Evolutionary conservation across 2,888 invertebrate species (phyloP).

Genomic region (Nomada flava): DNA sequence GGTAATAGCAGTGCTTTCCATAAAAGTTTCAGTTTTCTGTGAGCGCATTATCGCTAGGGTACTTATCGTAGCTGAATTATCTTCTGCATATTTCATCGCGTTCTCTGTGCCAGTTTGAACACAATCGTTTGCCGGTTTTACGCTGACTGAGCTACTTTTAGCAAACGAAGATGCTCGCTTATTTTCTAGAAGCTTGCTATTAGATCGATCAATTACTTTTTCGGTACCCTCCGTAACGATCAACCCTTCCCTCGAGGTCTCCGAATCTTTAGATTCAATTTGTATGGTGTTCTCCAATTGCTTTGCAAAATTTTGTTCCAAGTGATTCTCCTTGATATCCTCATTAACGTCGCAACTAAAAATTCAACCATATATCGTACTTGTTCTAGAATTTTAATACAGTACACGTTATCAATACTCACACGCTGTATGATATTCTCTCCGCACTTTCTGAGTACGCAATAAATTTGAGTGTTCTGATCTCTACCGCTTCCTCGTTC

Average conservation of each 20-base stretch:
- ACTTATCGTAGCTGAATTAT: background rate
- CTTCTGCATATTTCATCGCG: background rate
- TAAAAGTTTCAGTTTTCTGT: background rate
- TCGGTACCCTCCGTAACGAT: background rate
- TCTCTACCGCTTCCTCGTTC: background rate
- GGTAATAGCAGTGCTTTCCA: background rate
- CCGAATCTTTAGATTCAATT: background rate
- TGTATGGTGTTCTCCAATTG: background rate
- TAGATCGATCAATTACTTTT: background rate
- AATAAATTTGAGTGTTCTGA: slow-evolving; percentile 16
- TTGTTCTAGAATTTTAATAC: background rate
- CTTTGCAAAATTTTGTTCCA: background rate
- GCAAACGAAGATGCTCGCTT: background rate
- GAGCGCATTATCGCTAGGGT: background rate
- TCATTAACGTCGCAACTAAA: slow-evolving; percentile 15
- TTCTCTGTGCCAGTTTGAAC: background rate
- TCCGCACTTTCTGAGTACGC: background rate
- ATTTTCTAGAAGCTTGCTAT: background rate
- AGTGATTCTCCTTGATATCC: background rate
- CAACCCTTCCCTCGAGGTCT: background rate
- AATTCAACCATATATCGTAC: background rate
- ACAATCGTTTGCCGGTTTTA: background rate
- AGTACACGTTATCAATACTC: background rate
- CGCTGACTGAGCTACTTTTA: background rate
- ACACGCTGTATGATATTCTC: slow-evolving; percentile 19